A percentile compares a stretch with the other conserved stretches of the same genome.
Evolutionary conservation across 2,797 vertebrate species (phyloP).

Genomic region (Intellagama lesueurii): DNA sequence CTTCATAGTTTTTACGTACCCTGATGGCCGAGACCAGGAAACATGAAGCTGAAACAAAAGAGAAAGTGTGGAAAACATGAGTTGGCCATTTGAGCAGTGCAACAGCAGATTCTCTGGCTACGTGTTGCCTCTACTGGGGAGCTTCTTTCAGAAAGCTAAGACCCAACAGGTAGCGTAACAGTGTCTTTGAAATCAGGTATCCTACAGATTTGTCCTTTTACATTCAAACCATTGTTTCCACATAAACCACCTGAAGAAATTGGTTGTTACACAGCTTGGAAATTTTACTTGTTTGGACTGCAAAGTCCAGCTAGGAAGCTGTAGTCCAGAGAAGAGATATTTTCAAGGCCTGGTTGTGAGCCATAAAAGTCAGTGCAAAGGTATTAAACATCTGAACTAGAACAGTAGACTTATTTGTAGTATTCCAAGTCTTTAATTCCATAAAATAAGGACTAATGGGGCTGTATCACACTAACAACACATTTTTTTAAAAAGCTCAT

Average conservation of each 20-base stretch:
- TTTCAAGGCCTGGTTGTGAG: background rate
- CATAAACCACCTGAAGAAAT: no score
- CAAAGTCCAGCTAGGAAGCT: no score
- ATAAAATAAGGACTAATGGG: background rate
- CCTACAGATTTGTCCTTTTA: no score
- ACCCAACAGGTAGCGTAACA: background rate
- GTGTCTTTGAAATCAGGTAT: no score
- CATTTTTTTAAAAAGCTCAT: background rate
- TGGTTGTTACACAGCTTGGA: no score
- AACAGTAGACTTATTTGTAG: background rate
- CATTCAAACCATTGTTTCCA: no score
- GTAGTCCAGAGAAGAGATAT: no score
- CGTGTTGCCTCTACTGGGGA: background rate
- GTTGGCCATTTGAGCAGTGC: background rate
- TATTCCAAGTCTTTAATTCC: background rate
- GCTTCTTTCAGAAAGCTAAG: background rate
- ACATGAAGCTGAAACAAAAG: slow-evolving; percentile 89
- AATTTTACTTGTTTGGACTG: no score
- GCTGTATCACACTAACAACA: background rate
- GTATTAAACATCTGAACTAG: background rate
- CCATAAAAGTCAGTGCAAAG: background rate
- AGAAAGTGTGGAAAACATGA: slow-evolving; percentile 4
- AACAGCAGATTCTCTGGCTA: background rate
- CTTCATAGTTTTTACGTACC: slow-evolving; percentile 81
- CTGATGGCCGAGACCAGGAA: slow-evolving; percentile 92